Evolutionary conservation across 92 coral and sea anemone genomes (phyloP).

Genomic region (Epizoanthus illoricatus): DNA sequence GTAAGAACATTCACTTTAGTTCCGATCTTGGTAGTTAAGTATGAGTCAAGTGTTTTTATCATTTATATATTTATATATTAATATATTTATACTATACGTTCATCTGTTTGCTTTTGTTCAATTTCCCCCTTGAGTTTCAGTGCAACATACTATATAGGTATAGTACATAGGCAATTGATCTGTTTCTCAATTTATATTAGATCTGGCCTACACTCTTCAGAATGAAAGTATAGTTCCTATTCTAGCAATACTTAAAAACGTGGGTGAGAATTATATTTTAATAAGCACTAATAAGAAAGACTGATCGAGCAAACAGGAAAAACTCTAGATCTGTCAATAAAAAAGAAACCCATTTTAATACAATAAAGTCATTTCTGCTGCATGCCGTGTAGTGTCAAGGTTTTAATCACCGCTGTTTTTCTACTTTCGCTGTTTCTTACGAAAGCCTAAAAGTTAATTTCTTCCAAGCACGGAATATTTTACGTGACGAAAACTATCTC

Average conservation of each 20-base stretch:
- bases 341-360: neutral
- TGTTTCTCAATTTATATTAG: neutral
- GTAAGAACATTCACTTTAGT: neutral
- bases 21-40: constrained; percentile 3
- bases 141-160: too few relatives aligned
- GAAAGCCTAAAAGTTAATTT: too few relatives aligned
- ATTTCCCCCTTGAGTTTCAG: too few relatives aligned
- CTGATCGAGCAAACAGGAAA: constrained; percentile 2
- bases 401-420: too few relatives aligned
- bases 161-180: neutral
- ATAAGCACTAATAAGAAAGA: constrained; percentile 7
- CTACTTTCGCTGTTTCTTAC: too few relatives aligned
- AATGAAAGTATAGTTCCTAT: neutral
- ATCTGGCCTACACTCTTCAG: neutral
- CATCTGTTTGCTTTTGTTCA: too few relatives aligned
- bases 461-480: too few relatives aligned
- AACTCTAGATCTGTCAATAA: neutral
- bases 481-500: too few relatives aligned
- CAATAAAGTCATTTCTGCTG: neutral
- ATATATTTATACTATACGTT: too few relatives aligned
- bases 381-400: too few relatives aligned
- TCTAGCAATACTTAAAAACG: neutral
- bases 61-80: neutral
- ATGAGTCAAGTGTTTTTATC: neutral
- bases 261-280: neutral